Percentiles rank a stretch among this genome's conserved stretches.
phyloP scores from a whole-genome alignment of 2,888 invertebrate species.

The Seira musarum region DNA sequence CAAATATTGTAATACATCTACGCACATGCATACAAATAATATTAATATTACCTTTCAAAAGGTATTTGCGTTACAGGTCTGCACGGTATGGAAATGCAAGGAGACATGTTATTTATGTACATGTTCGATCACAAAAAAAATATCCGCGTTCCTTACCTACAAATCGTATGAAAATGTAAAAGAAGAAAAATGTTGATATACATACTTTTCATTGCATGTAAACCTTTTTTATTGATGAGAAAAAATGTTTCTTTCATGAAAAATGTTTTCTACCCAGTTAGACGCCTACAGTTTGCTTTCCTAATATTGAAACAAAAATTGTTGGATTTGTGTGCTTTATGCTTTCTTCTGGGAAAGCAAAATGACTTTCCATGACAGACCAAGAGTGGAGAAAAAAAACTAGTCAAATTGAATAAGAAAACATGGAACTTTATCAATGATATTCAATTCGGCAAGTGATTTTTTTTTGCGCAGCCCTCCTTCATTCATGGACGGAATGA shows the following conservation, averaged over 20 bases:
- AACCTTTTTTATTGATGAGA: conserved; percentile 1
- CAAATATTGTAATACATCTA: no score
- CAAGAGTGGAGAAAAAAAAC: not conserved
- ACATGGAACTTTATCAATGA: conserved; percentile 4
- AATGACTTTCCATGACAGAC: conserved; percentile 3
- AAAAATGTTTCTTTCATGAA: not conserved
- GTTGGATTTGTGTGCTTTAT: no score
- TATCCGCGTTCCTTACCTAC: not conserved
- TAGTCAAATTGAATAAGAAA: conserved; percentile 7
- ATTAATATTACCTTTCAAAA: not conserved
- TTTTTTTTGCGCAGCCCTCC: not conserved
- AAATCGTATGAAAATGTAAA: not conserved
- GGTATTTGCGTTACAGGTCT: not conserved
- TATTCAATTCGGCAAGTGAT: conserved; percentile 3
- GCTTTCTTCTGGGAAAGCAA: not conserved
- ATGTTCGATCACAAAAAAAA: not conserved
- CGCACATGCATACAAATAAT: not conserved
- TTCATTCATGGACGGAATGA: no score
- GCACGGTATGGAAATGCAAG: not conserved
- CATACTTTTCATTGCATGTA: not conserved
- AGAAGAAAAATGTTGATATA: not conserved
- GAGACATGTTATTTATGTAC: conserved; percentile 1
- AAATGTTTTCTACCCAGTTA: not conserved
- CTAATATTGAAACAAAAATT: no score
- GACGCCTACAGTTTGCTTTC: not conserved